Conservation (phyloP, 2,113 vertebrate species). For the Syngnathus typhle region DNA sequence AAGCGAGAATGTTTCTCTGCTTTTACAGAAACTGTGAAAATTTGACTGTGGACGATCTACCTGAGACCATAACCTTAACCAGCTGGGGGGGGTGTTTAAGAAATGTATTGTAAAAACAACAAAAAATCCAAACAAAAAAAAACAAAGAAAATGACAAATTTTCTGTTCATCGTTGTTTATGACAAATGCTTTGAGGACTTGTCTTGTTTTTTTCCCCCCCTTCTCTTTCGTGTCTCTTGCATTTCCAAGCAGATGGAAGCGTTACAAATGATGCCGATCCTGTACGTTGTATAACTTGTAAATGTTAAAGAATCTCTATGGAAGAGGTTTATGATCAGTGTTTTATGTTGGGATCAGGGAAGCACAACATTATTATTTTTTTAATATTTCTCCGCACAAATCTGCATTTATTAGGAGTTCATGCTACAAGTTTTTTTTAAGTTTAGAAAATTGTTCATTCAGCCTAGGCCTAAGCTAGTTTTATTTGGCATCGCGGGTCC, state of each 20-base stretch:
- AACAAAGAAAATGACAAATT: conserved; percentile 57
- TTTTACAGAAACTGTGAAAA: conserved; percentile 92
- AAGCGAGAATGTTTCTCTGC: conserved; percentile 82
- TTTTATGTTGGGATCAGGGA: conserved; percentile 73
- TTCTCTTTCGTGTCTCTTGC: conserved; percentile 70
- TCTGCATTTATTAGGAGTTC: background rate
- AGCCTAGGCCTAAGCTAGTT: background rate
- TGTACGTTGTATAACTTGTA: conserved; percentile 82
- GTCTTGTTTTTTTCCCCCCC: conserved; percentile 70
- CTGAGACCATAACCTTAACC: conserved; percentile 84
- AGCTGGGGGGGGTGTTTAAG: conserved; percentile 83
- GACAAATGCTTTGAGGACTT: conserved; percentile 79
- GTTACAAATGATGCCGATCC: conserved; percentile 85
- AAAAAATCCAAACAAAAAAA: conserved; percentile 60
- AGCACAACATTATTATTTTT: conserved; percentile 72
- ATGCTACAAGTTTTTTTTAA: background rate
- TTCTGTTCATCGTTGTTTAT: conserved; percentile 85
- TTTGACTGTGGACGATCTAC: conserved; percentile 82
- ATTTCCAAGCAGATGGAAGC: conserved; percentile 71
- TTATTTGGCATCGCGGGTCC: background rate
- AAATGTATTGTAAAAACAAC: conserved; percentile 79
- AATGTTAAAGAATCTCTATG: conserved; percentile 78
- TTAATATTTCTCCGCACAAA: conserved; percentile 52
- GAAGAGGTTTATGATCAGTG: conserved; percentile 81
- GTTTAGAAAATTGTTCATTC: background rate